A percentile compares a stretch with the other conserved stretches of the same genome.
phyloP scores from a whole-genome alignment of 2,113 vertebrate genomes.

The Colinus virginianus region DNA sequence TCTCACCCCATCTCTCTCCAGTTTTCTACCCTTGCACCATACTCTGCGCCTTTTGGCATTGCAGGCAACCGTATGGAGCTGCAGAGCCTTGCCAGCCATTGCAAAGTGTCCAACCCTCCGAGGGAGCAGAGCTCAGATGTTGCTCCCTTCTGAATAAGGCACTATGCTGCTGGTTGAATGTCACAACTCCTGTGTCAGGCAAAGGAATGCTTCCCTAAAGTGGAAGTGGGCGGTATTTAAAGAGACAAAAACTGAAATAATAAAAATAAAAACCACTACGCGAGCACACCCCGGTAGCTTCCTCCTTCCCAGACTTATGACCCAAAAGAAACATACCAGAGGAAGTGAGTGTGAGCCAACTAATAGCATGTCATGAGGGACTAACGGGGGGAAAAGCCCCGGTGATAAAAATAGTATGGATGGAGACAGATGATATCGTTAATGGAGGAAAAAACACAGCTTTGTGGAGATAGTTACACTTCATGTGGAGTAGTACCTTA shows the following conservation, averaged over 20 bases:
- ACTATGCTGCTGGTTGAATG: neutral
- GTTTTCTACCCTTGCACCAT: neutral
- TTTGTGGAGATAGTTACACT: neutral
- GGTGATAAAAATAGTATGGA: neutral
- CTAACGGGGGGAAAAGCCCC: neutral
- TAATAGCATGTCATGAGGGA: neutral
- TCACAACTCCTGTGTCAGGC: neutral
- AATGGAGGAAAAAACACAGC: neutral
- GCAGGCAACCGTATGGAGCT: neutral
- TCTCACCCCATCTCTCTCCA: neutral
- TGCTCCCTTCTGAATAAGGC: neutral
- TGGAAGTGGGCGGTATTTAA: neutral
- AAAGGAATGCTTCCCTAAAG: neutral
- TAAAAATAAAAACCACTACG: neutral
- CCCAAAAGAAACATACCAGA: neutral
- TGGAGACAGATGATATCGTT: neutral
- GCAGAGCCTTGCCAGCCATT: neutral
- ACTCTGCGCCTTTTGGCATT: neutral
- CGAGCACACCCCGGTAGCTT: neutral
- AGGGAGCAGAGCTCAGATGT: neutral
- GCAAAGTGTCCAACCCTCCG: rapidly evolving
- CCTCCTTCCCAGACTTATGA: neutral
- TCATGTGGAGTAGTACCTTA: neutral
- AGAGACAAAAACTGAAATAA: neutral
- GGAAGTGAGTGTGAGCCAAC: neutral